A percentile compares a stretch with the other conserved stretches of the same genome.
phyloP scores from a whole-genome alignment of 2,888 invertebrate species.

The Apotomis capreana region DNA sequence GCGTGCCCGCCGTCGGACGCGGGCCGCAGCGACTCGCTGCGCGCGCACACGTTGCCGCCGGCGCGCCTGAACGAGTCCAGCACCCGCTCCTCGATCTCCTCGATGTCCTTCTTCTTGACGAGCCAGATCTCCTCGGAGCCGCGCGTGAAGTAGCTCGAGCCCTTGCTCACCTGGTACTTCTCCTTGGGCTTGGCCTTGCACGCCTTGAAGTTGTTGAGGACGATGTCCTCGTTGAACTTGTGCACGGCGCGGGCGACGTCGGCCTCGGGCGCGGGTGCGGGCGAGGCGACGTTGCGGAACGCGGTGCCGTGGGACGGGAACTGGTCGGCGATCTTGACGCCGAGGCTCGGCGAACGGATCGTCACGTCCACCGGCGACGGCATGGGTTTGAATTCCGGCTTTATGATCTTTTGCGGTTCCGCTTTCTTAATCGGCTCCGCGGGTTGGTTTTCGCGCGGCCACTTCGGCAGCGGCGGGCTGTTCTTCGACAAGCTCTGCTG shows the following conservation, averaged over 20 bases:
- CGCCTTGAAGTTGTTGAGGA: conserved; percentile 67
- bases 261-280: conserved; percentile 48
- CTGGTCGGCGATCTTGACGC: conserved; percentile 71
- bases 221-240: conserved; percentile 66
- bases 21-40: conserved; percentile 60
- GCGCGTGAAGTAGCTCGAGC: conserved; percentile 76
- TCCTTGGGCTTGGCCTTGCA: conserved; percentile 73
- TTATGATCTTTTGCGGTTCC: conserved; percentile 75
- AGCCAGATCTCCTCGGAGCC: conserved; percentile 80
- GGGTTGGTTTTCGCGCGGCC: conserved; percentile 62
- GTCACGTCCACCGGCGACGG: conserved; percentile 71
- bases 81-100: conserved; percentile 77
- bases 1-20: conserved; percentile 66
- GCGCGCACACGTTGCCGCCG: conserved; percentile 64
- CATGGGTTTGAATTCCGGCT: conserved; percentile 77
- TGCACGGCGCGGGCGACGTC: conserved; percentile 42
- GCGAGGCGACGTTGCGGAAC: conserved; percentile 76
- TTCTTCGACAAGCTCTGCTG: conserved; percentile 58
- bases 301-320: conserved; percentile 79
- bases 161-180: conserved; percentile 74
- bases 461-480: conserved; percentile 54
- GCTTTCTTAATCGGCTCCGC: conserved; percentile 58
- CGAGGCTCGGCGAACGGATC: conserved; percentile 76
- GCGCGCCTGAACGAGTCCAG: conserved; percentile 75
- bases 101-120: conserved; percentile 80